Evolutionary conservation across 2,888 invertebrate species (phyloP), one percentile per base, ranked within the genome.

Genomic region (Nomada fabriciana): DNA sequence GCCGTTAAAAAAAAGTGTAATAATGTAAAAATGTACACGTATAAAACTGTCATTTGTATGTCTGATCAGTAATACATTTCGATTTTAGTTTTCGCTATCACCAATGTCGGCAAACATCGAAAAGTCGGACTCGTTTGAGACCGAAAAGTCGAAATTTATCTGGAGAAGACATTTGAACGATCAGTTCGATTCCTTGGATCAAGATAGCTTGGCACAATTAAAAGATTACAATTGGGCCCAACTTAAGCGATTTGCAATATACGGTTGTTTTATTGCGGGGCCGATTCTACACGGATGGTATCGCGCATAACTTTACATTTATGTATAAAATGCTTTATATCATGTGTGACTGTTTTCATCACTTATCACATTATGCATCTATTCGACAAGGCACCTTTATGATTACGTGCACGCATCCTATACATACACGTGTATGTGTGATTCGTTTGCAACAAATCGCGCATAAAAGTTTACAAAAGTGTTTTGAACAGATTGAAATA

Each of bases 281-380:
- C 92, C 92, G 63, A 82, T 92, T 36, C 86, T 93, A 67, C 92
- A 92, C 76, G 88, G 89, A 88, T 93, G 92, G 92, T 93, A 89
- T 83, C 18, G 74, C 15, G 57, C 64, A 78, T 69, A 36, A n/a
- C 23, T 80, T 75, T 61, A 53, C 60, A 53, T 60, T 20, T 50
- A 52, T 65, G 59, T 36, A 36, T 18, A 42, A 15, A 23, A 70
- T 13, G 36, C 61, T 82, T 75, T 71, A 36, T 71, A 63, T 52
- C 23, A 63, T 52, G 52, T 63, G 2, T 63, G 47, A 47, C 42
- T 42, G 43, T 53, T 69, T 57, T 83, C 72, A 42, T 23, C 57
- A 52, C 63, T 47, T 64, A 43, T 68, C 59, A 80, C 25, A 18
- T 47, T 65, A 20, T 47, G 73, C 68, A 29, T 81, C 59, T n/a